Conservation (phyloP, 2,113 vertebrate species). For the Megaceryle torquata region DNA sequence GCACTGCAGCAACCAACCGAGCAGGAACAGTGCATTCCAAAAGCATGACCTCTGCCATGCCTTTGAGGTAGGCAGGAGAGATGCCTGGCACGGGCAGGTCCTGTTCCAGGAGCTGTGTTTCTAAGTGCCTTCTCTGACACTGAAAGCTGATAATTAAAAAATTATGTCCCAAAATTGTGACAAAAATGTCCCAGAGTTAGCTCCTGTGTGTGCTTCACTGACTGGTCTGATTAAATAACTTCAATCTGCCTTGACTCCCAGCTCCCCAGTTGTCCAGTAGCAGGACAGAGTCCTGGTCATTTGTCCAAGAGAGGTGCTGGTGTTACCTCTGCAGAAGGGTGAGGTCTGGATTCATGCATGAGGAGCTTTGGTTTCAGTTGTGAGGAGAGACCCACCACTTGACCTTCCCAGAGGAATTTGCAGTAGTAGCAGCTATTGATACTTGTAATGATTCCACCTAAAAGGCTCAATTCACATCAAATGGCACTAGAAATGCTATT, state of each 20-base stretch:
- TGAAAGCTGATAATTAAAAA: too few species aligned
- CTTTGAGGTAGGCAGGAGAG: not conserved
- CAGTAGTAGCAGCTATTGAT: slow-evolving; percentile 27
- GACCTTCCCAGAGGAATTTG: not conserved
- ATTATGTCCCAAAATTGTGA: too few species aligned
- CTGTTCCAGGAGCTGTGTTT: not conserved
- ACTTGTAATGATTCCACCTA: slow-evolving; percentile 29
- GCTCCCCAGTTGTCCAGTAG: rapidly evolving
- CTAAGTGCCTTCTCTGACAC: not conserved
- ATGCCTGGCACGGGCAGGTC: not conserved
- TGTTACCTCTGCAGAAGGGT: not conserved
- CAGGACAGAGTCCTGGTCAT: not conserved
- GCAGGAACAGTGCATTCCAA: not conserved
- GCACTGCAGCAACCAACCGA: not conserved
- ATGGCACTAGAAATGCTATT: slow-evolving; percentile 37
- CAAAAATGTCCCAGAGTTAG: not conserved
- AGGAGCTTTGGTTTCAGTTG: not conserved
- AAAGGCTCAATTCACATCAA: slow-evolving; percentile 56
- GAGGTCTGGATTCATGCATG: not conserved
- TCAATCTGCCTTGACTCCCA: not conserved
- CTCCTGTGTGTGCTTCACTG: not conserved
- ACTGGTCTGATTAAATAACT: not conserved
- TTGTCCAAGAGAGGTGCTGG: not conserved
- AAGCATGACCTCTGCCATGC: not conserved
- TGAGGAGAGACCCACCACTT: not conserved